Evolutionary conservation across 2,888 invertebrate species (phyloP).

Genomic region (Orthosia incerta): DNA sequence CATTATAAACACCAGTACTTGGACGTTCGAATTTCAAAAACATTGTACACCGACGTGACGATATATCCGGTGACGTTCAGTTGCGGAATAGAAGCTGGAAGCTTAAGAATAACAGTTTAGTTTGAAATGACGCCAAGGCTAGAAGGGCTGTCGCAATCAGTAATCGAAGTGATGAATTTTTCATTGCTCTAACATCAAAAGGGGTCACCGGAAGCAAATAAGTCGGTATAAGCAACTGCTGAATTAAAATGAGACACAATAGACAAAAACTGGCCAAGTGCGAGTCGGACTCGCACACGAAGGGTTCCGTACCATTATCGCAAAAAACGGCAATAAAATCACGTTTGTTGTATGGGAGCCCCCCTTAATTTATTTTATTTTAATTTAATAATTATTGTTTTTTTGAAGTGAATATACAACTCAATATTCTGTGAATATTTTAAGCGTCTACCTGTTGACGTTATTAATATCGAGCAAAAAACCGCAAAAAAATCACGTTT

Average conservation of each 20-base stretch:
- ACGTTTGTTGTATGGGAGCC: no score
- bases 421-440: no score
- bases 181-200: constrained; percentile 30
- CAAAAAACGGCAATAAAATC: no score
- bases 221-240: not conserved
- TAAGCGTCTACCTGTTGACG: no score
- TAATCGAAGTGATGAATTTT: constrained; percentile 16
- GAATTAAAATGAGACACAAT: constrained; percentile 9
- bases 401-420: no score
- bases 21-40: constrained; percentile 89
- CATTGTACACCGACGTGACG: constrained; percentile 87
- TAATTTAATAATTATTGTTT: no score
- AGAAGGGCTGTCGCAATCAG: constrained; percentile 37
- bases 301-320: no score
- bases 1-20: constrained; percentile 85
- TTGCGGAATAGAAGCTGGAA: constrained; percentile 61
- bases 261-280: no score
- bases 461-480: no score
- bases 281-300: no score
- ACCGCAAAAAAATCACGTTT: no score
- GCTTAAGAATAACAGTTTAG: constrained; percentile 57
- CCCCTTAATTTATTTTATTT: no score
- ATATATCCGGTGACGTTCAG: constrained; percentile 87
- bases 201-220: not conserved
- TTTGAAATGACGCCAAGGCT: constrained; percentile 51